phyloP scores from a whole-genome alignment of 2,888 invertebrate genomes.

The Watsonalla binaria region DNA sequence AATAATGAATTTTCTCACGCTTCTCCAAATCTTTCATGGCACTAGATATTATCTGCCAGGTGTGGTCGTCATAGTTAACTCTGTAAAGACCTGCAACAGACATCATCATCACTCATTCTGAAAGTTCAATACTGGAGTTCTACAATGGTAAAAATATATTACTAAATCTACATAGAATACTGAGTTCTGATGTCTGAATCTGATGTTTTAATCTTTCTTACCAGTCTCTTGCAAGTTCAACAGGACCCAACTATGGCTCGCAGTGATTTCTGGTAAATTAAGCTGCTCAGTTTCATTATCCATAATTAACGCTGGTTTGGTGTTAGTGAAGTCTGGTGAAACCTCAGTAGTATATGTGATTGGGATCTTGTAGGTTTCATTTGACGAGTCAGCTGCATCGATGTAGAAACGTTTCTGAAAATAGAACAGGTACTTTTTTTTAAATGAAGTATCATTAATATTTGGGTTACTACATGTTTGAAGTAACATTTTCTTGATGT shows the following conservation, averaged over 20 bases:
- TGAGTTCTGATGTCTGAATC: too few species aligned
- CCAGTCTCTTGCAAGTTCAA: conserved; percentile 81
- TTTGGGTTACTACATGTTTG: too few species aligned
- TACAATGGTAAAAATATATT: too few species aligned
- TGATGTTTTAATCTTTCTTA: conserved; percentile 23
- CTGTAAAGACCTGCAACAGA: conserved; percentile 77
- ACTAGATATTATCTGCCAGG: conserved; percentile 71
- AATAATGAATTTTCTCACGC: conserved; percentile 73
- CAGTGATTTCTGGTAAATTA: conserved; percentile 35
- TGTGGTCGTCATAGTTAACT: conserved; percentile 80
- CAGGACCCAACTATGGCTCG: conserved; percentile 72
- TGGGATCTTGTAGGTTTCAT: conserved; percentile 62
- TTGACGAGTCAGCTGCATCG: conserved; percentile 41
- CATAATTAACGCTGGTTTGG: conserved; percentile 60
- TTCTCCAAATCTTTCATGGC: conserved; percentile 58
- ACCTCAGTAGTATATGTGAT: conserved; percentile 55
- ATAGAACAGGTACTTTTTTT: conserved; percentile 2
- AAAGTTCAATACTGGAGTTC: not conserved
- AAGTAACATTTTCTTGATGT: too few species aligned
- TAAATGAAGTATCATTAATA: not conserved
- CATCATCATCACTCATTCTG: not conserved
- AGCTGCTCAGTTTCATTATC: conserved; percentile 33
- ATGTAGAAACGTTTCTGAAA: conserved; percentile 63
- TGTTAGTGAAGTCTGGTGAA: conserved; percentile 45
- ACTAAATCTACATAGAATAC: not conserved